Evolutionary conservation across 2,888 invertebrate genomes (phyloP), one percentile per base, ranked within the genome.

Genomic region (Unio pictorum): DNA sequence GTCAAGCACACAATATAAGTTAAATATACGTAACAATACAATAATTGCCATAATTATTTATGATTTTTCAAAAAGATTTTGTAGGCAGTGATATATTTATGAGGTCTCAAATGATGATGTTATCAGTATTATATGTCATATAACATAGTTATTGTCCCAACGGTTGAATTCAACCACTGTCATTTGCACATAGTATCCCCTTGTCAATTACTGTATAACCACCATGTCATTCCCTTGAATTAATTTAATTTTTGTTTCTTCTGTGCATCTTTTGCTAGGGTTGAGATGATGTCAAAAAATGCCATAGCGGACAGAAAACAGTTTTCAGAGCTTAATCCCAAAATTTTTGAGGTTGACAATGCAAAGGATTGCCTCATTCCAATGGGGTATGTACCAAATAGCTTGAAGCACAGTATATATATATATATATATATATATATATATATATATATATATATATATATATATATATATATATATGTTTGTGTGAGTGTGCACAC

Each of bases 321-420:
- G 28, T 71, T 63, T 67, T 65, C 66, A n/a, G 73, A 75, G 34
- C 45, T 84, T 7, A 88, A 88, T 69, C 87, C 87, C 1, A 82
- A 74, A 68, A 73, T 86, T 20, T 75, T 81, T 66, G 88, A 87
- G 18, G 59, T 74, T 63, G 80, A 86, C 56, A 69, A 75, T 61
- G 87, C 88, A 4, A 75, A 64, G 61, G 82, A 85, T 58, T 74
- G 81, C 45, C 79, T 88, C 8, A 79, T 87, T 54, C 88, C 89
- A 8, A 89, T 89, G 89, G 89, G 89, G 88, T 88, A 78, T 71
- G 83, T 77, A 34, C 18, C 67, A 15, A 23, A 23, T 23, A 23
- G 23, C 23, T 23, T 23, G 23, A 23, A 23, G 23, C 23, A 23
- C 23, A 23, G 23, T 26, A n/a, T 54, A 63, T 55, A 18, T 65